A percentile compares a stretch with the other conserved stretches of the same genome.
phyloP scores from a whole-genome alignment of 2,797 vertebrate species.

The Clangula hyemalis region DNA sequence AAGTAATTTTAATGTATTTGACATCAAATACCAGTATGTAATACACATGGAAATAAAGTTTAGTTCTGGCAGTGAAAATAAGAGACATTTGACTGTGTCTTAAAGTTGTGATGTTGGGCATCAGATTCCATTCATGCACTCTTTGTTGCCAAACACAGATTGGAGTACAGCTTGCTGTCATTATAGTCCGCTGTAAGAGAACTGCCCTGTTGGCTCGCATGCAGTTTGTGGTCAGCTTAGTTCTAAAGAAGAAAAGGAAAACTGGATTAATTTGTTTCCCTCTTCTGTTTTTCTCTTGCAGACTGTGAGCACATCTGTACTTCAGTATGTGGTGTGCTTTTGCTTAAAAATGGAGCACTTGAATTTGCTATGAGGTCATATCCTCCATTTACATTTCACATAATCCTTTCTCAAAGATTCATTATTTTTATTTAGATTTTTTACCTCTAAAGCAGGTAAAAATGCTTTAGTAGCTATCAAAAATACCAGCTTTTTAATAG shows the following conservation, averaged over 20 bases:
- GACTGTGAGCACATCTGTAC: background rate
- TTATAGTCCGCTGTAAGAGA: background rate
- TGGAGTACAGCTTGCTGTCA: background rate
- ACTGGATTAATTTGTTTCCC: background rate
- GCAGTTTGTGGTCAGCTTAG: background rate
- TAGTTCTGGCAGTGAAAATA: conserved; percentile 80
- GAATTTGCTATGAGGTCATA: background rate
- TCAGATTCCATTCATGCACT: background rate
- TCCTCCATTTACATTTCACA: background rate
- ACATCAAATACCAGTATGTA: conserved; percentile 78
- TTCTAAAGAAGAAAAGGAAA: background rate
- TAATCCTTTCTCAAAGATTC: background rate
- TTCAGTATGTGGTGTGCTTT: background rate
- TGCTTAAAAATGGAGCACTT: background rate
- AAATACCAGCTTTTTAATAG: background rate
- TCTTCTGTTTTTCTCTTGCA: background rate
- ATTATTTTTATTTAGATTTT: background rate
- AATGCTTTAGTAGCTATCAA: background rate
- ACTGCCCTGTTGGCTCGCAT: background rate
- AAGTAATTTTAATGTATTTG: conserved; percentile 78
- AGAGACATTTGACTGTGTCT: conserved; percentile 74
- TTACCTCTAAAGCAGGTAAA: background rate
- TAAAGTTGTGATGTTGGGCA: conserved; percentile 48
- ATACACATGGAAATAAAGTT: conserved; percentile 83
- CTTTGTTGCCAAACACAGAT: background rate